Evolutionary conservation across 2,888 invertebrate species (phyloP), one percentile per base, ranked within the genome.

Genomic region (Sarcophaga caerulescens): DNA sequence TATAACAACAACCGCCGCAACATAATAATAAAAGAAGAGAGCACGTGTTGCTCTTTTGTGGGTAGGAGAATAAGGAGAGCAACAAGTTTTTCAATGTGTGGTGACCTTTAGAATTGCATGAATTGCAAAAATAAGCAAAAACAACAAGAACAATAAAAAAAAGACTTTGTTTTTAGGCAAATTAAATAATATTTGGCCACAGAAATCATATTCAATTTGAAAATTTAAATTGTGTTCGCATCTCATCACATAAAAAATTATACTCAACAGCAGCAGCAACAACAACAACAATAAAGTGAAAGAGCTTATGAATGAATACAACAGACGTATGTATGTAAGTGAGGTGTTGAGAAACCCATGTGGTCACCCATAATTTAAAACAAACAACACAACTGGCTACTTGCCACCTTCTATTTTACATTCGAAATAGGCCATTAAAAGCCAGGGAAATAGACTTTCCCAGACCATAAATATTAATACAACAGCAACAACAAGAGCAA

Each of bases 101-200:
- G 47, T 75, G 76, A 84, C 75, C 63, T 86, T 77, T 71, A 70
- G 74, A 52, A 52, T 4, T 52, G 12, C 52, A 52, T 14, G 52
- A 17, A 52, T 52, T 3, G 17, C 14, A 52, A 35, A 2, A 35
- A 52, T 17, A 52, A 52, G 52, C n/a, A 14, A 14, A 47, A 47
- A 47, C 14, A 47, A 47, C 12, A 14, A 52, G 14, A 60, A 35
- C 44, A 59, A 45, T 14, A 52, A 74, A 44, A 73, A 62, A 63
- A 47, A 74, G 60, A 74, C 25, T 19, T 44, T 25, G 35, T 35
- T 35, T 35, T 35, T 2, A 35, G 10, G 2, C 10, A 35, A 35
- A 35, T 35, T 35, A 35, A 35, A 35, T 35, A 35, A 35, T 35
- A 35, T 35, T 35, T 35, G 1, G 35, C 35, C 35, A 35, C 35